phyloP scores from a whole-genome alignment of 2,888 invertebrate genomes.

The Arctia plantaginis region DNA sequence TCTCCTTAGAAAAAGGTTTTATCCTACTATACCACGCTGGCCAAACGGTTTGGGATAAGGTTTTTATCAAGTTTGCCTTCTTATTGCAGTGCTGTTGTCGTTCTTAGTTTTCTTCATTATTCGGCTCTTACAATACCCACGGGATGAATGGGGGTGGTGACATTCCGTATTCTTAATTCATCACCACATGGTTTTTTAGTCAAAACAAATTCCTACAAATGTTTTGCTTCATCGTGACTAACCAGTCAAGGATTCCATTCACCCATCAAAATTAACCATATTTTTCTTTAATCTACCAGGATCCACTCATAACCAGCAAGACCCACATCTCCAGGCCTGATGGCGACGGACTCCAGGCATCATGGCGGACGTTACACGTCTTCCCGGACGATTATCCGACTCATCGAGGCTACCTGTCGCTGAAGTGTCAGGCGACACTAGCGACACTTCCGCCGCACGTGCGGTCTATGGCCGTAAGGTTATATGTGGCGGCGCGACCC shows the following conservation, averaged over 20 bases:
- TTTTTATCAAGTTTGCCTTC: no score
- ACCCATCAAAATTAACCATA: background rate
- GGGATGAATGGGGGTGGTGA: no score
- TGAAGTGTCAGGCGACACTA: constrained; percentile 77
- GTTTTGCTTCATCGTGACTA: no score
- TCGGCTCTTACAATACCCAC: no score
- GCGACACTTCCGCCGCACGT: constrained; percentile 72
- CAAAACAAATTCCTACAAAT: no score
- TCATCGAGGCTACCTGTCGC: constrained; percentile 76
- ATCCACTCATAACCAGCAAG: constrained; percentile 74
- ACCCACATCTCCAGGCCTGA: constrained; percentile 79
- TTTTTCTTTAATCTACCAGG: constrained; percentile 56
- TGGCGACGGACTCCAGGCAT: constrained; percentile 77
- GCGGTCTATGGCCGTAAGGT: constrained; percentile 79
- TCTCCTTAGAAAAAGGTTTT: no score
- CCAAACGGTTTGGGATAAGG: no score
- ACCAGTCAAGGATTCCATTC: background rate
- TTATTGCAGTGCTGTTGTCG: no score
- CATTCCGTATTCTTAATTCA: no score
- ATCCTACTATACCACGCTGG: no score
- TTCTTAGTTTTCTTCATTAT: no score
- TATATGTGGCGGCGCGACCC: constrained; percentile 77
- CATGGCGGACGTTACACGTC: constrained; percentile 80
- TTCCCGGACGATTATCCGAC: constrained; percentile 79
- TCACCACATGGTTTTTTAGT: no score